A percentile compares a stretch with the other conserved stretches of the same genome.
These are phyloP conservation scores for Atta colombica DNA, from an alignment of 1,140 invertebrate genomes.

Conservation along the genomic window DNA sequence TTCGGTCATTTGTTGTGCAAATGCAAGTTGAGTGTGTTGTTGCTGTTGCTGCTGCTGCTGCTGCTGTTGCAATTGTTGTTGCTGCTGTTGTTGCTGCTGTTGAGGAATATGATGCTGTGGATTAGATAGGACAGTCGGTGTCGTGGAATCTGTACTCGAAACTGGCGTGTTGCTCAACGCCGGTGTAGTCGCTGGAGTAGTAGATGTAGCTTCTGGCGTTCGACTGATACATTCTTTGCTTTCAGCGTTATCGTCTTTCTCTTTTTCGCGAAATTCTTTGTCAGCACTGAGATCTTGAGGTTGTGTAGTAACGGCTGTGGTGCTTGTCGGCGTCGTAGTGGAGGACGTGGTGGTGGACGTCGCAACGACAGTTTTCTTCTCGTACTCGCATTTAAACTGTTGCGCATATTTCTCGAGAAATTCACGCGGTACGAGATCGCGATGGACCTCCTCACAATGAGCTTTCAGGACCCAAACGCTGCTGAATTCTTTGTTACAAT, in stretches of 20 bases:
- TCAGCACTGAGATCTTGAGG: conserved; percentile 82
- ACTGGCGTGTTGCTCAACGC: conserved; percentile 87
- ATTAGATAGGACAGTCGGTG: conserved; percentile 85
- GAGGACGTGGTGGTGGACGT: conserved; percentile 86
- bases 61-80: conserved; percentile 78
- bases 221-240: conserved; percentile 82
- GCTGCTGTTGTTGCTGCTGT: conserved; percentile 72
- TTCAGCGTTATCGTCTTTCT: conserved; percentile 87
- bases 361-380: conserved; percentile 91
- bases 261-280: conserved; percentile 86
- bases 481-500: conserved; percentile 97
- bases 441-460: conserved; percentile 98
- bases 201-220: conserved; percentile 87
- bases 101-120: conserved; percentile 72
- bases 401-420: conserved; percentile 97
- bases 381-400: conserved; percentile 95
- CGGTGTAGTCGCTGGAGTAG: conserved; percentile 90
- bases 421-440: conserved; percentile 95
- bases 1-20: conserved; percentile 93
- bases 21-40: conserved; percentile 87
- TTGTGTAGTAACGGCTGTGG: conserved; percentile 85
- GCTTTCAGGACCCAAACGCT: conserved; percentile 98
- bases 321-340: conserved; percentile 88
- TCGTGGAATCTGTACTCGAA: conserved; percentile 88
- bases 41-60: conserved; percentile 75